phyloP scores from a whole-genome alignment of 2,888 invertebrate genomes.

The Limenitis camilla region DNA sequence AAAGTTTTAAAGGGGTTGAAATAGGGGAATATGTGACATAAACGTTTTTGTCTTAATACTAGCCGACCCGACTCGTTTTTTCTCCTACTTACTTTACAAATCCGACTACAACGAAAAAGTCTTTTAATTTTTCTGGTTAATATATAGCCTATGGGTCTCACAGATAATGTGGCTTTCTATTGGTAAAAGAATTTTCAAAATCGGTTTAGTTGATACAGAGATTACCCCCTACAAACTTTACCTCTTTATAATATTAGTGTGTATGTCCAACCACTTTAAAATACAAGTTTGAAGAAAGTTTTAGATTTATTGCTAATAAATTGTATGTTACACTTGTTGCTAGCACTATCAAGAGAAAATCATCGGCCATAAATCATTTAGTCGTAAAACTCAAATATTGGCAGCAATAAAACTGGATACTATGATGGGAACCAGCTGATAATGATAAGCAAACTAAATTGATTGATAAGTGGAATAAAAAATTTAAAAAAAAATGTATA shows the following conservation, averaged over 20 bases:
- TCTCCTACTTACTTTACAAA: too few species aligned
- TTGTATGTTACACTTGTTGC: slow-evolving; percentile 18
- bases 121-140: too few species aligned
- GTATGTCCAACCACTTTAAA: background rate
- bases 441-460: slow-evolving; percentile 3
- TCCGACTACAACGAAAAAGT: too few species aligned
- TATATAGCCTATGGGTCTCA: too few species aligned
- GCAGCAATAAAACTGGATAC: slow-evolving; percentile 15
- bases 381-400: slow-evolving; percentile 19
- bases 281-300: background rate
- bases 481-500: background rate
- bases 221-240: slow-evolving; percentile 2
- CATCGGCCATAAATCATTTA: slow-evolving; percentile 18
- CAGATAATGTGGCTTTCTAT: too few species aligned
- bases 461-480: background rate
- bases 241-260: background rate
- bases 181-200: too few species aligned
- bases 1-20: too few species aligned
- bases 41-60: too few species aligned
- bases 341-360: slow-evolving; percentile 10
- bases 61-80: too few species aligned
- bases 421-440: slow-evolving; percentile 14
- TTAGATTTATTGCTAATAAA: slow-evolving; percentile 8
- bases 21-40: too few species aligned
- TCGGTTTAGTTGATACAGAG: too few species aligned